These are phyloP conservation scores for Doryteuthis pealeii DNA, from an alignment of 1,140 invertebrate genomes.

Conservation along the genomic window DNA sequence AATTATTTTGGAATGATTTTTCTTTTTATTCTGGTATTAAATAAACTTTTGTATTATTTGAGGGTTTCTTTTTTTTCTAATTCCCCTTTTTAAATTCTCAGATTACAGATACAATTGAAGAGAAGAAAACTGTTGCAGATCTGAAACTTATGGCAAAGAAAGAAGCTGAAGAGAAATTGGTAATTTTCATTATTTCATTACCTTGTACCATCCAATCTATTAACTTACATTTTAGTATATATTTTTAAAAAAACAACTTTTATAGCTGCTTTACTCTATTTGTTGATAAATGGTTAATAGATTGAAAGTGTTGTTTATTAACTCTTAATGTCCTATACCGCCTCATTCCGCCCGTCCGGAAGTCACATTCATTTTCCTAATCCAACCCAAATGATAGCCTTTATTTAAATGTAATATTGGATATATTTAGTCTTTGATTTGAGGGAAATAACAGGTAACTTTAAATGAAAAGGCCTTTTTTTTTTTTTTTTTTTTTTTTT, in stretches of 20 bases:
- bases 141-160: conserved; percentile 49
- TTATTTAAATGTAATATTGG: too few relatives aligned
- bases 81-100: conserved; percentile 14
- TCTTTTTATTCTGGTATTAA: too few relatives aligned
- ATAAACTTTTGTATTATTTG: too few relatives aligned
- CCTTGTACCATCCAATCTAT: neutral
- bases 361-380: too few relatives aligned
- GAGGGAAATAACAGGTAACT: too few relatives aligned
- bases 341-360: too few relatives aligned
- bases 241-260: neutral
- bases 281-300: neutral
- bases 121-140: conserved; percentile 44
- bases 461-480: too few relatives aligned
- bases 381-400: too few relatives aligned
- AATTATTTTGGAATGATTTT: neutral
- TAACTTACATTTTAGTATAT: neutral
- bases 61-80: too few relatives aligned
- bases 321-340: neutral
- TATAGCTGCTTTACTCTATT: neutral
- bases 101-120: conserved; percentile 52
- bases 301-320: neutral
- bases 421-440: too few relatives aligned
- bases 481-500: too few relatives aligned
- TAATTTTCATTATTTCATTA: neutral
- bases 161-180: conserved; percentile 26